Evolutionary conservation across 2,797 vertebrate genomes (phyloP).

Genomic region (Mormyrus proboscirostris): DNA sequence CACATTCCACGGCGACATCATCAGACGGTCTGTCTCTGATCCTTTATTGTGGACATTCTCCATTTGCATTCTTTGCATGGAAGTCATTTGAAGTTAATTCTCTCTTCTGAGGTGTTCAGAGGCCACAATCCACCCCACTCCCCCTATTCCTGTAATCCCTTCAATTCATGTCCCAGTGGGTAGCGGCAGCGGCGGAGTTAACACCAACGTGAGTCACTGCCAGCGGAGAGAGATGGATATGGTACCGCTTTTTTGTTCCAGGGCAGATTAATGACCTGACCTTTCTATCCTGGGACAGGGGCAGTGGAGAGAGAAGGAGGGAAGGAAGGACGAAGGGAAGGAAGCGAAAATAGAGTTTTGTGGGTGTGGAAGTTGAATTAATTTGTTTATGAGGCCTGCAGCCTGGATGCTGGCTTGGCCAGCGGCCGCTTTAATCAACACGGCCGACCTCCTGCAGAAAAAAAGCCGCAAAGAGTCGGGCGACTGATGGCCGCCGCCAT

Average conservation of each 20-base stretch:
- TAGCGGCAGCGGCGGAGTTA: background rate
- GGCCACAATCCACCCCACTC: too few species aligned
- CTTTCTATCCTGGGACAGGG: conserved; percentile 30
- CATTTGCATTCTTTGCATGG: background rate
- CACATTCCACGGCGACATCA: background rate
- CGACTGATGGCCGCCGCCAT: conserved; percentile 63
- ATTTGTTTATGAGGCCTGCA: conserved; percentile 13
- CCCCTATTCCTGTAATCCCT: background rate
- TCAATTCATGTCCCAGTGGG: background rate
- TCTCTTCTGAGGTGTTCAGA: background rate
- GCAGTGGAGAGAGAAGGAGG: conserved; percentile 4
- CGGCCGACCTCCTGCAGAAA: conserved; percentile 38
- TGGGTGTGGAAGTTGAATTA: background rate
- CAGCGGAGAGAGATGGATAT: conserved; percentile 21
- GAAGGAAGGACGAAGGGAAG: conserved; percentile 10
- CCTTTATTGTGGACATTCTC: background rate
- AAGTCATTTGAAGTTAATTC: background rate
- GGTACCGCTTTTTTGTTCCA: conserved; percentile 20
- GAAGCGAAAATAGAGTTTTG: conserved; percentile 16
- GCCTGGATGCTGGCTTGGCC: background rate
- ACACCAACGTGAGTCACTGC: background rate
- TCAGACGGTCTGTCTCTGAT: background rate
- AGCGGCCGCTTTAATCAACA: conserved; percentile 20
- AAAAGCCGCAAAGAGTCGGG: conserved; percentile 17
- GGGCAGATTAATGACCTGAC: conserved; percentile 38